A percentile compares a stretch with the other conserved stretches of the same genome.
Conservation (phyloP, 2,888 invertebrate genomes). For the Caenorhabditis imperialis region DNA sequence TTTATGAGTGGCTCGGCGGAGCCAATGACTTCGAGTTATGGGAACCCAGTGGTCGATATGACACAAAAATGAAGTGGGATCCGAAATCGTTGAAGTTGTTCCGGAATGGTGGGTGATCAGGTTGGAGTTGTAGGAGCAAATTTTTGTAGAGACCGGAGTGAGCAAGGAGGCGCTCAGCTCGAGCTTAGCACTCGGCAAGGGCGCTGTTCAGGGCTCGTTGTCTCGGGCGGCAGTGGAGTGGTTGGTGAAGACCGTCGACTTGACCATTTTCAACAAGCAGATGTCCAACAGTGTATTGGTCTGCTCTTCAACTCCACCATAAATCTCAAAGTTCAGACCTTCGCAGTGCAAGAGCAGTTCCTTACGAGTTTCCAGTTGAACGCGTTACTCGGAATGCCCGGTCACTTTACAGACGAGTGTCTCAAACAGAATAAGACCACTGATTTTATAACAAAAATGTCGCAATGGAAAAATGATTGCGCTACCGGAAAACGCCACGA, state of each 20-base stretch:
- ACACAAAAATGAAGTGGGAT: conserved; percentile 30
- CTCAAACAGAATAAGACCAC: conserved; percentile 14
- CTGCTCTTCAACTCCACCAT: too few relatives aligned
- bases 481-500: too few relatives aligned
- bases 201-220: conserved; percentile 53
- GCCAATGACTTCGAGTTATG: conserved; percentile 54
- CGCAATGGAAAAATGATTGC: too few relatives aligned
- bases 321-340: conserved; percentile 20
- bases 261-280: conserved; percentile 19
- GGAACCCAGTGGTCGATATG: conserved; percentile 27
- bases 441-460: conserved; percentile 51
- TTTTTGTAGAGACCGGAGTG: conserved; percentile 22
- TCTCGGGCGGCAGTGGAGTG: conserved; percentile 52
- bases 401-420: conserved; percentile 46
- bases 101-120: conserved; percentile 34
- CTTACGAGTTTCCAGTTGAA: conserved; percentile 46
- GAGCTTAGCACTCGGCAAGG: conserved; percentile 35
- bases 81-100: conserved; percentile 36
- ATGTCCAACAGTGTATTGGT: too few relatives aligned
- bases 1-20: conserved; percentile 47
- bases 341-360: conserved; percentile 55
- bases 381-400: conserved; percentile 53
- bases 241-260: conserved; percentile 43
- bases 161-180: conserved; percentile 20
- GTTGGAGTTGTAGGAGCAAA: conserved; percentile 20